Conservation (phyloP, 2,113 vertebrate genomes). For the Orthonyx spaldingii region DNA sequence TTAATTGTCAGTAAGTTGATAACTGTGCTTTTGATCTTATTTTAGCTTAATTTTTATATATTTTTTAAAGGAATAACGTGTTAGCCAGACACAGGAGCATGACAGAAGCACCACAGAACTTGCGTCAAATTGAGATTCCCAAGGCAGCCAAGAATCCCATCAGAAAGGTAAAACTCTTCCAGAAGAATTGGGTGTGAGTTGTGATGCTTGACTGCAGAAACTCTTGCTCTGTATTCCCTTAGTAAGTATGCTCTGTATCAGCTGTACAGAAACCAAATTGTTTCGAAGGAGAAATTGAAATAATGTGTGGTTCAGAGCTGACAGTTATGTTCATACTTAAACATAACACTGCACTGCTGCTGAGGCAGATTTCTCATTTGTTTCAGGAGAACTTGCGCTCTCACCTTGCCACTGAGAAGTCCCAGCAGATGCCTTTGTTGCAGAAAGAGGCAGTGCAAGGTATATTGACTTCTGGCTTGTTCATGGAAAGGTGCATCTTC, state of each 20-base stretch:
- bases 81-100: conserved; percentile 89
- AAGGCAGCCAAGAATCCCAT: conserved; percentile 77
- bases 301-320: not conserved
- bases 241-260: not conserved
- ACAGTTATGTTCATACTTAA: not conserved
- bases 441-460: conserved; percentile 85
- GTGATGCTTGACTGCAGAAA: not conserved
- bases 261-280: not conserved
- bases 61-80: conserved; percentile 75
- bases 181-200: not conserved
- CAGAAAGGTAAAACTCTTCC: conserved; percentile 74
- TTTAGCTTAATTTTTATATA: not conserved
- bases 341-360: not conserved
- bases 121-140: conserved; percentile 91
- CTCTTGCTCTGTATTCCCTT: not conserved
- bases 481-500: not conserved
- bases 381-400: conserved; percentile 66
- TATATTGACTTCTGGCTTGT: conserved; percentile 52
- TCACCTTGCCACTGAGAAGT: conserved; percentile 55
- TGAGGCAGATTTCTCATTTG: not conserved
- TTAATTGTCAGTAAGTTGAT: not conserved
- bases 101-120: conserved; percentile 83
- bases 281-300: not conserved
- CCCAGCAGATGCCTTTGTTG: conserved; percentile 40
- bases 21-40: not conserved